These are phyloP conservation scores for Ochlodes sylvanus DNA, from an alignment of 2,888 invertebrate genomes.

Conservation along the genomic window DNA sequence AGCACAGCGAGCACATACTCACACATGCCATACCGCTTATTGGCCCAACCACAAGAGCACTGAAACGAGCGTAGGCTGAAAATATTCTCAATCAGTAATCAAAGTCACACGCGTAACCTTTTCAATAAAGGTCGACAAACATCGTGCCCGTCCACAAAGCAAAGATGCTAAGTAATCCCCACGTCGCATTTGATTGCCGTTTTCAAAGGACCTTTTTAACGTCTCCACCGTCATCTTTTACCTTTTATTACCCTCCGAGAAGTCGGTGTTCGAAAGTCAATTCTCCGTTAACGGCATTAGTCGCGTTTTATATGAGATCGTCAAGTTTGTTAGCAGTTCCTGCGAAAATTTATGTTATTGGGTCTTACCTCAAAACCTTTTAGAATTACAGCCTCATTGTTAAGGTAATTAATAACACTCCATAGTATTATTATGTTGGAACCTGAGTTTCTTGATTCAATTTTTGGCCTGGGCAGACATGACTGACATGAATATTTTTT, in stretches of 20 bases:
- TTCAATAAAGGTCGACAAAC: not conserved
- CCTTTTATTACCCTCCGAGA: constrained; percentile 11
- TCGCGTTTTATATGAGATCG: constrained; percentile 41
- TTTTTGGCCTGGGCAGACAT: too few relatives aligned
- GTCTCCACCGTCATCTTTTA: not conserved
- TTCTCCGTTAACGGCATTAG: constrained; percentile 25
- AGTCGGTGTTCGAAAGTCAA: constrained; percentile 22
- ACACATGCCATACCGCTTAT: too few relatives aligned
- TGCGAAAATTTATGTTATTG: constrained; percentile 1
- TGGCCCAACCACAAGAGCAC: too few relatives aligned
- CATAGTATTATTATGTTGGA: too few relatives aligned
- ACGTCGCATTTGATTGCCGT: not conserved
- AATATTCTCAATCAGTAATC: not conserved
- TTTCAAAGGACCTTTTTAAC: constrained; percentile 7
- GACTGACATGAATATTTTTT: too few relatives aligned
- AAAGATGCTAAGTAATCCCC: constrained; percentile 1
- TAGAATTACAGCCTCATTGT: too few relatives aligned
- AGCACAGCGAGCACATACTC: too few relatives aligned
- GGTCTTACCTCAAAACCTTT: not conserved
- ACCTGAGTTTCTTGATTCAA: too few relatives aligned
- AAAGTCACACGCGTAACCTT: not conserved
- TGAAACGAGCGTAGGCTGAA: not conserved
- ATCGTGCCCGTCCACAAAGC: not conserved
- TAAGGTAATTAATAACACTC: too few relatives aligned
- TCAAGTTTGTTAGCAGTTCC: constrained; percentile 36